Evolutionary conservation across 2,888 invertebrate species (phyloP).

Genomic region (Ethmia dodecea): DNA sequence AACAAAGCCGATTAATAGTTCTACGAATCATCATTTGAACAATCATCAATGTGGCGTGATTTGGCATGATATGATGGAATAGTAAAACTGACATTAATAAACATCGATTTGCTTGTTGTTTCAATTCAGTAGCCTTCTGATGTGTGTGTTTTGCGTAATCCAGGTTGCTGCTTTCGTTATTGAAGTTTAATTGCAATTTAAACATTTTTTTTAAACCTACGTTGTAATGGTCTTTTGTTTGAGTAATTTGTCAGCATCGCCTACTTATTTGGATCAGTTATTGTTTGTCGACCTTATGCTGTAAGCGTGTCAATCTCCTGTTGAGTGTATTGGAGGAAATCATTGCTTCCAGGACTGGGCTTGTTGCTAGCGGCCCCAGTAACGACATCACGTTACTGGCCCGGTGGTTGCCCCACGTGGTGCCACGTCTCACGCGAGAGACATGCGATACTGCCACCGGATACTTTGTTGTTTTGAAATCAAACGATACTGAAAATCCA

Average conservation of each 20-base stretch:
- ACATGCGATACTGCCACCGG: conserved; percentile 35
- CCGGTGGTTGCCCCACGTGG: conserved; percentile 47
- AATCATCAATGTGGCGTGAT: conserved; percentile 6
- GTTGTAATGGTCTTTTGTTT: conserved; percentile 27
- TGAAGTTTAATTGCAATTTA: too few relatives aligned
- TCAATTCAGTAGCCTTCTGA: conserved; percentile 23
- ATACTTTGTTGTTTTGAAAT: too few relatives aligned
- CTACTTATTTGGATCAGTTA: conserved; percentile 33
- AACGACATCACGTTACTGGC: conserved; percentile 44
- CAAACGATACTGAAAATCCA: too few relatives aligned
- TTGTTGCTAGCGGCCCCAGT: conserved; percentile 28
- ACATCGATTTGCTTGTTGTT: conserved; percentile 22
- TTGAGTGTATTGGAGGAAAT: neutral
- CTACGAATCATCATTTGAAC: conserved; percentile 11
- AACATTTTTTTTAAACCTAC: too few relatives aligned
- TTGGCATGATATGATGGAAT: conserved; percentile 6
- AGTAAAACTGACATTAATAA: conserved; percentile 11
- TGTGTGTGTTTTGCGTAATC: too few relatives aligned
- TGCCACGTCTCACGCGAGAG: conserved; percentile 28
- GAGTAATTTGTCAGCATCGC: conserved; percentile 16
- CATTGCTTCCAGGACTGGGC: neutral
- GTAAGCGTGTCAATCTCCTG: conserved; percentile 16
- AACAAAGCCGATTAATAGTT: conserved; percentile 13
- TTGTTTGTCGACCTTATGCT: conserved; percentile 33
- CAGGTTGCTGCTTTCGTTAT: too few relatives aligned